These are phyloP conservation scores for Potamarius usumacintae DNA, from an alignment of 2,113 vertebrate genomes.

Conservation along the genomic window DNA sequence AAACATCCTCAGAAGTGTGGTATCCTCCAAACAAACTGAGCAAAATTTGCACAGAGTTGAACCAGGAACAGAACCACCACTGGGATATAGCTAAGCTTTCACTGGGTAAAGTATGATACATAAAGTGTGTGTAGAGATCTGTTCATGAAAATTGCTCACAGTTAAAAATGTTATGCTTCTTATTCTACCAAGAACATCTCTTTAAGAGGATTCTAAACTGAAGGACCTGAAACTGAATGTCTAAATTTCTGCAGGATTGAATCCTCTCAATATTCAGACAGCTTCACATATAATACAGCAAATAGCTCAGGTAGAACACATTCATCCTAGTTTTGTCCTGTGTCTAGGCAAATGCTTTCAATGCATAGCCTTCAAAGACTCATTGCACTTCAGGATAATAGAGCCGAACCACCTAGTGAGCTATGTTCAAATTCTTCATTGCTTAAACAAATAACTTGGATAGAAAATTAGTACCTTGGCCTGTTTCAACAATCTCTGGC, in stretches of 20 bases:
- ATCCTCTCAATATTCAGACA: not conserved
- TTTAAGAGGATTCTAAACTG: not conserved
- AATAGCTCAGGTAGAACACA: not conserved
- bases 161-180: not conserved
- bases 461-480: not conserved
- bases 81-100: not conserved
- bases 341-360: not conserved
- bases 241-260: not conserved
- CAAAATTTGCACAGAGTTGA: not conserved
- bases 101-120: not conserved
- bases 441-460: not conserved
- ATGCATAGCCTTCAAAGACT: not conserved
- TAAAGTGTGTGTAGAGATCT: too few species aligned
- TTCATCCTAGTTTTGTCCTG: not conserved
- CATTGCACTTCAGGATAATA: not conserved
- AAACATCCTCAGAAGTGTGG: not conserved
- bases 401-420: not conserved
- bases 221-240: not conserved
- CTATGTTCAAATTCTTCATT: not conserved
- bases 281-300: conserved; percentile 2
- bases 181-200: not conserved
- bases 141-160: not conserved
- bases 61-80: too few species aligned
- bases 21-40: not conserved
- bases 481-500: not conserved